phyloP scores from a whole-genome alignment of 1,140 invertebrate species.

The Lasioglossum albipes region DNA sequence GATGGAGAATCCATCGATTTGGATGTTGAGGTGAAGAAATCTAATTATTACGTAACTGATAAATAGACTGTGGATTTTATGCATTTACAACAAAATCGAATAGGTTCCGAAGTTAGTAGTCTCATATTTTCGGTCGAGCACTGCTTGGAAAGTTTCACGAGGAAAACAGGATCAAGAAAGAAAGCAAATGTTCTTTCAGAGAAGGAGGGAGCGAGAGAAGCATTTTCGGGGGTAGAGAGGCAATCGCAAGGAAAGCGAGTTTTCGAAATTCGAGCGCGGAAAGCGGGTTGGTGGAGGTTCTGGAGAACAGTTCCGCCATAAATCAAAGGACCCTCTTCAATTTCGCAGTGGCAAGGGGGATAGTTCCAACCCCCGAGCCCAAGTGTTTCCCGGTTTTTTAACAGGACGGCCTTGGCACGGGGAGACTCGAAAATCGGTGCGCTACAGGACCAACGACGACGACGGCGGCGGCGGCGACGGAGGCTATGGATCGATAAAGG shows the following conservation, averaged over 20 bases:
- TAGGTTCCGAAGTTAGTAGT: too few relatives aligned
- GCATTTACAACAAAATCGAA: too few relatives aligned
- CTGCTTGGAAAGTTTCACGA: too few relatives aligned
- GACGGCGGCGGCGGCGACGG: too few relatives aligned
- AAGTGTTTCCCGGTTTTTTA: slow-evolving; percentile 48
- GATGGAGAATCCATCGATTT: too few relatives aligned
- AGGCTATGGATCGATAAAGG: slow-evolving; percentile 57
- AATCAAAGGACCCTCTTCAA: slow-evolving; percentile 69
- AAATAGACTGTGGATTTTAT: too few relatives aligned
- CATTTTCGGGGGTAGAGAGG: not conserved
- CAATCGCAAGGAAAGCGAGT: not conserved
- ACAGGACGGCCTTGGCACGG: slow-evolving; percentile 1
- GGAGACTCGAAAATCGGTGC: slow-evolving; percentile 44
- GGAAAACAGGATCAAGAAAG: too few relatives aligned
- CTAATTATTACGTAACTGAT: too few relatives aligned
- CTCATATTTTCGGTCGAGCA: too few relatives aligned
- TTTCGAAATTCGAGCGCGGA: slow-evolving; percentile 48
- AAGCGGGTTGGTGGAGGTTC: slow-evolving; percentile 5
- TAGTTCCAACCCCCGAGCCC: slow-evolving; percentile 15
- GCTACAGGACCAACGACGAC: slow-evolving; percentile 30
- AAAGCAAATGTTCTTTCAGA: too few relatives aligned
- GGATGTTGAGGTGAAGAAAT: too few relatives aligned
- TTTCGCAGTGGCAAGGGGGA: slow-evolving; percentile 42
- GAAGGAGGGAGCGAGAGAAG: too few relatives aligned
- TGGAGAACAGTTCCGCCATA: slow-evolving; percentile 48